phyloP scores from a whole-genome alignment of 2,113 vertebrate species.

The Microtus pennsylvanicus region DNA sequence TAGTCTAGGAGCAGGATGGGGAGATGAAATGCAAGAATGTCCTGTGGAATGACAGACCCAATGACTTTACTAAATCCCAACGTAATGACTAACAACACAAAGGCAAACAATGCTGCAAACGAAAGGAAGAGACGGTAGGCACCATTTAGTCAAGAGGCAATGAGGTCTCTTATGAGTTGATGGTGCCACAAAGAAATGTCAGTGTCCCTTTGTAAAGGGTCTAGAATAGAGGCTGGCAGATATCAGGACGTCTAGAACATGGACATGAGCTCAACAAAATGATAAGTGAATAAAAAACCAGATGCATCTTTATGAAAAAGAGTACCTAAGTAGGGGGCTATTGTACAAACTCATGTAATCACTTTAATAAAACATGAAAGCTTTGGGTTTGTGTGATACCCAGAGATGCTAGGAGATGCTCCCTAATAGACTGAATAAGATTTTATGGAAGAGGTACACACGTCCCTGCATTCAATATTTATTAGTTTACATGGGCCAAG shows the following conservation, averaged over 20 bases:
- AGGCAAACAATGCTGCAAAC: not conserved
- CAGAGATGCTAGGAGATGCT: conserved; percentile 1
- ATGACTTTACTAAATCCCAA: not conserved
- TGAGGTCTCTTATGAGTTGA: not conserved
- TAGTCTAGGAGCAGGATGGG: not conserved
- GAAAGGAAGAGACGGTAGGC: not conserved
- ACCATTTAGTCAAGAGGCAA: not conserved
- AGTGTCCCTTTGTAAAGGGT: not conserved
- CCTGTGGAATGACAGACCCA: not conserved
- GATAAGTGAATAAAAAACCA: not conserved
- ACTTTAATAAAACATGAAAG: not conserved
- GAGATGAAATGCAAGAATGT: not conserved
- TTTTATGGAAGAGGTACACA: not conserved
- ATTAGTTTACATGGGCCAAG: not conserved
- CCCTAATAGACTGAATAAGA: not conserved
- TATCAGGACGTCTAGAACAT: not conserved
- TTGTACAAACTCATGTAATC: not conserved
- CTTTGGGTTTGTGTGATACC: not conserved
- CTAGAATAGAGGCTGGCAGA: not conserved
- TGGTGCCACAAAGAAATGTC: not conserved
- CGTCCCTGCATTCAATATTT: not conserved
- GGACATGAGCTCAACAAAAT: not conserved
- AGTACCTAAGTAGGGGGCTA: not conserved
- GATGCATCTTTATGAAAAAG: not conserved
- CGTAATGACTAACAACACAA: not conserved